phyloP scores from a whole-genome alignment of 2,113 vertebrate species.

The Oreochromis niloticus region DNA sequence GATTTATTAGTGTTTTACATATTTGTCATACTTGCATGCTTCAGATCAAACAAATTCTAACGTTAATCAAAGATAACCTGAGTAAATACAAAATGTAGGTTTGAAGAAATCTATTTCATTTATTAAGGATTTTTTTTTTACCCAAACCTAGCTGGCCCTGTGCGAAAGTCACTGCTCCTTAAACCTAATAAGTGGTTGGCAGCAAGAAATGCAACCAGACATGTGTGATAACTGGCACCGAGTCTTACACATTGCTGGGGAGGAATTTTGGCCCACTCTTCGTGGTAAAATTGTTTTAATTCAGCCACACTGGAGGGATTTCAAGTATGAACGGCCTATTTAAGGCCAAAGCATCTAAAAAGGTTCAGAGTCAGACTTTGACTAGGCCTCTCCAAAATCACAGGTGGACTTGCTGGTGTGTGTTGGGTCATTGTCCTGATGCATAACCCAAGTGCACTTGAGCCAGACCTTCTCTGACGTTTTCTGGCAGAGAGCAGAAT shows the following conservation, averaged over 20 bases:
- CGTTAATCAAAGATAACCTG: not conserved
- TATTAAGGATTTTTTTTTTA: not conserved
- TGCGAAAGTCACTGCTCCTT: rapidly evolving
- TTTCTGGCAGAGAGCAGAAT: not conserved
- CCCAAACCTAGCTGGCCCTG: not conserved
- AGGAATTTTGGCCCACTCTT: not conserved
- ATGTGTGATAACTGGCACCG: not conserved
- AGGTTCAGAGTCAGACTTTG: not conserved
- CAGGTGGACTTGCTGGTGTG: not conserved
- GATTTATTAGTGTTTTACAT: not conserved
- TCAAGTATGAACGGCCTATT: not conserved
- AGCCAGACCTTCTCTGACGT: not conserved
- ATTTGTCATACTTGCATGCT: not conserved
- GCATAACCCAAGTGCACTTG: not conserved
- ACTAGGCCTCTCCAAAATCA: not conserved
- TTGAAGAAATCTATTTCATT: rapidly evolving
- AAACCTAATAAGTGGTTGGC: not conserved
- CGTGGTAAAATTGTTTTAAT: rapidly evolving
- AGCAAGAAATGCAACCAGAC: not conserved
- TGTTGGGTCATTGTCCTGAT: not conserved
- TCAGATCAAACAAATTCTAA: not conserved
- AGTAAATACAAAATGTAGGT: not conserved
- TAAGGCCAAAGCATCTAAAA: not conserved
- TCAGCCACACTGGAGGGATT: not conserved
- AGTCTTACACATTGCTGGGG: not conserved